These are phyloP conservation scores for Eupsittula cactorum DNA, from an alignment of 2,113 vertebrate genomes.

Conservation along the genomic window DNA sequence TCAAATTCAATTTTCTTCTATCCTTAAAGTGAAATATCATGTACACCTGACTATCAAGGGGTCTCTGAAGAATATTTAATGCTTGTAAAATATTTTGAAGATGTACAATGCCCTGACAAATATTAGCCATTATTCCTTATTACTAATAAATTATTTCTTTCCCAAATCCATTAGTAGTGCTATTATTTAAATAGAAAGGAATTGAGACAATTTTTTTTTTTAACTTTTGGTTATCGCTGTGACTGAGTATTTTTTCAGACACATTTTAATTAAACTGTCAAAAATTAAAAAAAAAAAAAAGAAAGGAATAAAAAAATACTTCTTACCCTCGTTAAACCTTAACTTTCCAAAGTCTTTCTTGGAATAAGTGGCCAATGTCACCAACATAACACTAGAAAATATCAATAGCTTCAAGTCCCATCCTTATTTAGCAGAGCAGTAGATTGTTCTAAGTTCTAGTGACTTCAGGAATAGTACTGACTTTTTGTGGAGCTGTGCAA, in stretches of 20 bases:
- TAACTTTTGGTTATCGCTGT: background rate
- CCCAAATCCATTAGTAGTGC: background rate
- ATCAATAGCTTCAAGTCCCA: background rate
- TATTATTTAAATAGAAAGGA: background rate
- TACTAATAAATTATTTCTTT: background rate
- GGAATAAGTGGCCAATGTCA: background rate
- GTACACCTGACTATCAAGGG: background rate
- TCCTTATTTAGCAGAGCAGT: background rate
- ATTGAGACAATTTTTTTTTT: background rate
- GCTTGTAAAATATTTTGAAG: background rate
- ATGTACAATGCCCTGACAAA: background rate
- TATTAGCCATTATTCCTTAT: background rate
- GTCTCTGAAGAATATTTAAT: background rate
- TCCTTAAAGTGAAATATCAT: background rate
- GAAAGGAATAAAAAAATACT: background rate
- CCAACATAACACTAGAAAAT: background rate
- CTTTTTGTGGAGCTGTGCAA: background rate
- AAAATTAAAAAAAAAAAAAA: background rate
- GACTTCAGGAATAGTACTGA: background rate
- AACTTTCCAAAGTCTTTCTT: background rate
- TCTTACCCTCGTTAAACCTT: background rate
- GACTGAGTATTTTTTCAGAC: background rate
- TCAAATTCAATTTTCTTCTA: background rate
- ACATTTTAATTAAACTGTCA: background rate
- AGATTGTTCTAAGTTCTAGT: background rate